Conservation (phyloP, 2,888 invertebrate species). For the Drosophila austrosaltans region DNA sequence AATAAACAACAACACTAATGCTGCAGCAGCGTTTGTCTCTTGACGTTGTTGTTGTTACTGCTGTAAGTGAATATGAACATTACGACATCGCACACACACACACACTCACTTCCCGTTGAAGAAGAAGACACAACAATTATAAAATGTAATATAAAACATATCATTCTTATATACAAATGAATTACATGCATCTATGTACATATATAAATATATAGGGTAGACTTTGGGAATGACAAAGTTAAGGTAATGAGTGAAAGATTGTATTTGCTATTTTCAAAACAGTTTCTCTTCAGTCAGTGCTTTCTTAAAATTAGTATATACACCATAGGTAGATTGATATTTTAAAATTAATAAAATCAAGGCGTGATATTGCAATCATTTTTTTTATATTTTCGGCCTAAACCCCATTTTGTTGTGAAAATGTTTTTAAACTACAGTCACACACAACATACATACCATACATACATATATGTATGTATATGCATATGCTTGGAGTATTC, state of each 20-base stretch:
- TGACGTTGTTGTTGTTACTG: neutral
- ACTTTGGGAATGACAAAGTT: neutral
- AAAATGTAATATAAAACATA: slow-evolving; percentile 40
- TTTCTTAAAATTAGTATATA: too few relatives aligned
- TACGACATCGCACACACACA: slow-evolving; percentile 37
- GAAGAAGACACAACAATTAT: slow-evolving; percentile 26
- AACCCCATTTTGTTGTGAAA: slow-evolving; percentile 3
- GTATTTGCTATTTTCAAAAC: neutral
- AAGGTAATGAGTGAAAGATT: neutral
- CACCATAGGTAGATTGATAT: too few relatives aligned
- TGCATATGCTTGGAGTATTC: slow-evolving; percentile 33
- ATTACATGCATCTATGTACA: slow-evolving; percentile 8
- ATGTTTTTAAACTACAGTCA: slow-evolving; percentile 62
- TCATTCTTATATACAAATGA: slow-evolving; percentile 23
- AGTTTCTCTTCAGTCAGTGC: too few relatives aligned
- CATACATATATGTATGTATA: neutral
- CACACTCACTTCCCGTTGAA: slow-evolving; percentile 20
- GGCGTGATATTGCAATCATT: neutral
- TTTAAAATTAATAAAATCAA: neutral
- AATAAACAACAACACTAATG: slow-evolving; percentile 35
- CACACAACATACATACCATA: slow-evolving; percentile 37
- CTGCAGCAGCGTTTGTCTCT: slow-evolving; percentile 23
- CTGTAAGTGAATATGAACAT: slow-evolving; percentile 53
- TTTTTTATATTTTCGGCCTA: too few relatives aligned
- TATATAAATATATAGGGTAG: neutral